Percentiles rank a stretch among this genome's conserved stretches.
phyloP scores from a whole-genome alignment of 2,797 vertebrate genomes.

The Neoniphon sammara region DNA sequence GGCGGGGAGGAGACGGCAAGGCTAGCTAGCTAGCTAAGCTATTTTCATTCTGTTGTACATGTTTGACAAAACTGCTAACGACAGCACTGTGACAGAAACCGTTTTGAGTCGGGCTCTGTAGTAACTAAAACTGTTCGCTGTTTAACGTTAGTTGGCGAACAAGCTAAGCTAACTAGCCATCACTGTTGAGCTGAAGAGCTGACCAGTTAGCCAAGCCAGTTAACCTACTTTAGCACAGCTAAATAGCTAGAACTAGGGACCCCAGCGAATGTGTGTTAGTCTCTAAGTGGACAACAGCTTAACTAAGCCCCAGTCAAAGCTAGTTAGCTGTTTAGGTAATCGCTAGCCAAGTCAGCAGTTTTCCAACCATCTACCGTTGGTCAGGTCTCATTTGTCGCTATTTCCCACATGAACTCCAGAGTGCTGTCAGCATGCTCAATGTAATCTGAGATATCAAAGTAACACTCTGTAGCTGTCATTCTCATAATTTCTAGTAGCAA shows the following conservation, averaged over 20 bases:
- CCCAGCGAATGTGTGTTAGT: neutral
- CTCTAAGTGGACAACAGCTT: conserved; percentile 3
- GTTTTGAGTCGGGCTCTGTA: neutral
- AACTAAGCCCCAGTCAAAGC: neutral
- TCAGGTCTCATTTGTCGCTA: conserved; percentile 7
- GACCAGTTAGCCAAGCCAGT: conserved; percentile 51
- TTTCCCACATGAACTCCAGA: conserved; percentile 22
- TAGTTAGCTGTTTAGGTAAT: neutral
- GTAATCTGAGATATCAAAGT: conserved; percentile 66
- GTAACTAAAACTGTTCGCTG: conserved; percentile 27
- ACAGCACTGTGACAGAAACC: conserved; percentile 10
- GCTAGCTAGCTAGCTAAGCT: conserved; percentile 74
- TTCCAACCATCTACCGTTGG: neutral
- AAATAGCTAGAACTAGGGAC: conserved; percentile 24
- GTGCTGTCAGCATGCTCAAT: conserved; percentile 30
- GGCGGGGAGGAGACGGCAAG: conserved; percentile 77
- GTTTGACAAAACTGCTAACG: conserved; percentile 14
- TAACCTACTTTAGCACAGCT: conserved; percentile 67
- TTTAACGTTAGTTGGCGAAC: neutral
- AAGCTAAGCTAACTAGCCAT: conserved; percentile 57
- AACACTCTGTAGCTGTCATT: conserved; percentile 3
- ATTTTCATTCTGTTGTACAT: conserved; percentile 47
- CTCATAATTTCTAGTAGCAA: neutral
- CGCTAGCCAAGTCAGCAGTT: neutral
- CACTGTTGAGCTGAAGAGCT: conserved; percentile 62